A percentile compares a stretch with the other conserved stretches of the same genome.
These are phyloP conservation scores for Remorina albescens DNA, from an alignment of 2,797 vertebrate genomes.

Conservation along the genomic window DNA sequence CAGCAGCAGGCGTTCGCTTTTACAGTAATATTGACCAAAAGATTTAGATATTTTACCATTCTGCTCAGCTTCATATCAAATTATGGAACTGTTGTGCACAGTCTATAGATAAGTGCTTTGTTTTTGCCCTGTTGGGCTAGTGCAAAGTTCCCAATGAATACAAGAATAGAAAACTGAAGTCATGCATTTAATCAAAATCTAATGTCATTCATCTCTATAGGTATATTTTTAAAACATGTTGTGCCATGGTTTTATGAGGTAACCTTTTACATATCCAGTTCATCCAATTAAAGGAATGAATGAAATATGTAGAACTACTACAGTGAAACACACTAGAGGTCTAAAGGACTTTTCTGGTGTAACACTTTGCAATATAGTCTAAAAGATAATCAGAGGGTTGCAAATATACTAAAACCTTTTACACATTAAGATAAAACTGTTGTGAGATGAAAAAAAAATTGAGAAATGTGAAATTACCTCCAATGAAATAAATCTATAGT, in stretches of 20 bases:
- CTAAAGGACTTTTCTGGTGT: background rate
- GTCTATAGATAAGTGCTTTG: background rate
- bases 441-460: background rate
- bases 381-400: no score
- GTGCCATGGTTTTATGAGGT: background rate
- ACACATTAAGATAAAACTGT: no score
- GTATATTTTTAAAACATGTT: background rate
- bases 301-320: background rate
- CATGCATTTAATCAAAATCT: background rate
- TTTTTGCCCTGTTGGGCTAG: constrained; percentile 30
- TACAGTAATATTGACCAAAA: background rate
- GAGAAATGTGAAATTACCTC: background rate
- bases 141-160: constrained; percentile 42
- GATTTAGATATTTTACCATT: constrained; percentile 9
- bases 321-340: background rate
- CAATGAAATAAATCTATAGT: background rate
- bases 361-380: no score
- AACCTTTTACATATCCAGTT: background rate
- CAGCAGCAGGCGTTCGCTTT: constrained; percentile 26
- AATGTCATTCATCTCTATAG: background rate
- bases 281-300: background rate
- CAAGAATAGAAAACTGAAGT: constrained; percentile 1
- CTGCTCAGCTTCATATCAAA: background rate
- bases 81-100: background rate
- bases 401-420: no score